Base-by-base conservation (phyloP, 2,113 vertebrate genomes). In the Aramus guarauna region DNA sequence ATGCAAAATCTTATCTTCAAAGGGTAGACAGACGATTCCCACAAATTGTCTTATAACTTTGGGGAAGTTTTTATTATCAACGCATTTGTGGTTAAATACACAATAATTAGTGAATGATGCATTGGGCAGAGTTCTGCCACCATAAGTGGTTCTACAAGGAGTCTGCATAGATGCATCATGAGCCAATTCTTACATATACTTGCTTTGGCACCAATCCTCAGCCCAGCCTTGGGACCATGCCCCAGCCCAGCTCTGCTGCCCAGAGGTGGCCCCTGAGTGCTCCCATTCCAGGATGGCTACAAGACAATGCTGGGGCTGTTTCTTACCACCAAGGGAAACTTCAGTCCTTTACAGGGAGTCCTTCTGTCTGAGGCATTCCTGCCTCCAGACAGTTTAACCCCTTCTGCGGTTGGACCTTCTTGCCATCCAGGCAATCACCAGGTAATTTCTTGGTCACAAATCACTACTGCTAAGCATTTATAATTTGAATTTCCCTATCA, bases 221-320 rank as follows among this genome's bases (percentile, higher is more conserved):
- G 12, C 30, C 30, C 5, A 4, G 9, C 4, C 8, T 53, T 71
- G 6, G 2, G 9, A 27, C 12, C 15, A 12, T 9, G 16, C 9
- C 7, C 9, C 20, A 53, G 9, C 4, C 12, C 29, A 37, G 8
- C 4, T 39, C 27, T 75, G 20, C 34, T 75, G 20, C 17, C 6
- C 26, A 43, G 26, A 37, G 7, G 4, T 71, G 26, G 1, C 6
- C 34, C 5, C 36, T 60, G 19, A 74, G 20, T 7, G 11, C 4
- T 43, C 4, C 7, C 6, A 4, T 30, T 47, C 15, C 21, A 55
- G 34, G 7, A 12, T 36, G 23, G 9, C 41, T 39, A 21, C 4
- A 12, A 39, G 24, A n/a, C 5, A 36, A 32, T 5, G 3, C 15
- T 11, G 6, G 3, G 1, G 9, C 15, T 83, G 9, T 0, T 19